Conservation (phyloP, 2,797 vertebrate genomes). For the Allobates femoralis region DNA sequence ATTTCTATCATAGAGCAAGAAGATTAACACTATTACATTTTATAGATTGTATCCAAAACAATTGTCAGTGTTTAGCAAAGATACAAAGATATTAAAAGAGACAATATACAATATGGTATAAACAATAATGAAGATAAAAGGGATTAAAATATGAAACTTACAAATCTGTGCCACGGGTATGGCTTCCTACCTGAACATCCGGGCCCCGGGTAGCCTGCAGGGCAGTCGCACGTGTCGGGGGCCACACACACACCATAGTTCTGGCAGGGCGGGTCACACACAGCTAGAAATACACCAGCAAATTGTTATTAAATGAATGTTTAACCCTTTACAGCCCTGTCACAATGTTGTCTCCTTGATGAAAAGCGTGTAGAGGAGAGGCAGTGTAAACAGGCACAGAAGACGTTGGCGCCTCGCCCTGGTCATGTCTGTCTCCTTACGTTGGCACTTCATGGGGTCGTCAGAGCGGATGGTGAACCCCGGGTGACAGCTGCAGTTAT, state of each 20-base stretch:
- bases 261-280: slow-evolving; percentile 79
- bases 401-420: too few species aligned
- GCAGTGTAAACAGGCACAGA: not conserved
- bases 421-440: slow-evolving; percentile 71
- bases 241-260: slow-evolving; percentile 82
- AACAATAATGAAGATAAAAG: too few species aligned
- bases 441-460: slow-evolving; percentile 76
- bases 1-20: too few species aligned
- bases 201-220: slow-evolving; percentile 80
- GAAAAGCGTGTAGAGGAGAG: too few species aligned
- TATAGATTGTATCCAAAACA: too few species aligned
- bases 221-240: slow-evolving; percentile 82
- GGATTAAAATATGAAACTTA: too few species aligned
- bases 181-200: slow-evolving; percentile 79
- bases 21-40: too few species aligned
- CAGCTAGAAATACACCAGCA: slow-evolving; percentile 69
- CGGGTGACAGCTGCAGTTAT: slow-evolving; percentile 78
- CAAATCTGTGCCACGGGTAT: not conserved
- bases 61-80: too few species aligned
- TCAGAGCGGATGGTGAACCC: slow-evolving; percentile 76
- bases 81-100: too few species aligned
- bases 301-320: too few species aligned
- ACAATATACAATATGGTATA: too few species aligned
- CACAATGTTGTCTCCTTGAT: not conserved
- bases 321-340: not conserved